Conservation (phyloP, 2,113 vertebrate species). For the Chaetops frenatus region DNA sequence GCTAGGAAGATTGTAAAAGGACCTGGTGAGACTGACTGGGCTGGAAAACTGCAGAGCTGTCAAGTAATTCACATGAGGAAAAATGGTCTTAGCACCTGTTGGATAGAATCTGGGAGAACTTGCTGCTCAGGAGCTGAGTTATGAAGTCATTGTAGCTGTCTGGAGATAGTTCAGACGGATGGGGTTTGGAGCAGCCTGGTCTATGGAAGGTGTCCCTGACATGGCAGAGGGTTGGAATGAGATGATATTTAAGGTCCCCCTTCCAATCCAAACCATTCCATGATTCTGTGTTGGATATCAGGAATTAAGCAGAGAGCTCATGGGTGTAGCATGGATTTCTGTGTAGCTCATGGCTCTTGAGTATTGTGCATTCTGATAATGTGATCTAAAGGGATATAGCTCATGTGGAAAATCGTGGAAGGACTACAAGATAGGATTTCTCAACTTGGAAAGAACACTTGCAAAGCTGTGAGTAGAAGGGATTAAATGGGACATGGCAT, state of each 20-base stretch:
- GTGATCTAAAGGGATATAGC: neutral
- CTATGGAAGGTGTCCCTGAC: too few relatives aligned
- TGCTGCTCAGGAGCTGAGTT: neutral
- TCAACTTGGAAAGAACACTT: neutral
- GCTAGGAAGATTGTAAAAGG: neutral
- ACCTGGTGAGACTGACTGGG: neutral
- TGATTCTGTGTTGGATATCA: neutral
- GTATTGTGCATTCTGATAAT: neutral
- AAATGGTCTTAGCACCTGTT: neutral
- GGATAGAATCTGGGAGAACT: neutral
- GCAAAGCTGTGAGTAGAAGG: neutral
- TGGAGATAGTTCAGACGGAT: neutral
- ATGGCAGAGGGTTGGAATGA: neutral
- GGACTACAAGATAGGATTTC: neutral
- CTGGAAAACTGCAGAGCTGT: neutral
- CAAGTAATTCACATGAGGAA: neutral
- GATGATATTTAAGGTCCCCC: neutral
- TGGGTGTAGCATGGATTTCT: neutral
- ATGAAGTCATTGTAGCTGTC: accelerated
- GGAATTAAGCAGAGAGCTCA: neutral
- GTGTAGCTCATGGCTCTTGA: neutral
- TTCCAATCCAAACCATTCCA: neutral
- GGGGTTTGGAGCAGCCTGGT: neutral
- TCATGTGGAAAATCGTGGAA: neutral
- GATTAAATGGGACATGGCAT: neutral